Percentiles rank a stretch among this genome's conserved stretches.
These are phyloP conservation scores for Mesochorus sp. DNA, from an alignment of 2,888 invertebrate species.

Conservation along the genomic window DNA sequence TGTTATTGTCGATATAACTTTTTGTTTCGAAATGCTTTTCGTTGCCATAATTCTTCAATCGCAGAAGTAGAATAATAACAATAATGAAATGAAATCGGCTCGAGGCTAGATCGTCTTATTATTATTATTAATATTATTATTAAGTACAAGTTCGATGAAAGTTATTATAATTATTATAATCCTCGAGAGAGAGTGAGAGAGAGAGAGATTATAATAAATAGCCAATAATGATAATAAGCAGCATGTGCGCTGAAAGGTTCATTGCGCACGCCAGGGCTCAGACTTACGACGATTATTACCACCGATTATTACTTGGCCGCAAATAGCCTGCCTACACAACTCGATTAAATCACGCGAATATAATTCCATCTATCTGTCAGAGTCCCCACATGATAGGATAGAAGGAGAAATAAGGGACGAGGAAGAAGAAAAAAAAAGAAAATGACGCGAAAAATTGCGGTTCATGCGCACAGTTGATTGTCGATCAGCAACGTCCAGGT, in stretches of 20 bases:
- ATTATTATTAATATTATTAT: background rate
- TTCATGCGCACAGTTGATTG: constrained; percentile 58
- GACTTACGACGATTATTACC: constrained; percentile 52
- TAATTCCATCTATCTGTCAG: constrained; percentile 41
- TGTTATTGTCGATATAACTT: background rate
- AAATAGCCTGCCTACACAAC: constrained; percentile 47
- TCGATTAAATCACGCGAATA: constrained; percentile 55
- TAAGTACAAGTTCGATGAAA: background rate
- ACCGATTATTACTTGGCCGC: constrained; percentile 39
- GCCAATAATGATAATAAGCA: constrained; percentile 34
- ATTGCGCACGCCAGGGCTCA: constrained; percentile 17
- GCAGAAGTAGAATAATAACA: constrained; percentile 7
- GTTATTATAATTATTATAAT: constrained; percentile 45
- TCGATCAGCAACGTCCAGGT: constrained; percentile 61
- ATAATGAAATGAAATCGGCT: constrained; percentile 10
- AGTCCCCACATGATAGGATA: background rate
- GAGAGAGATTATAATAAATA: constrained; percentile 38
- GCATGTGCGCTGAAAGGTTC: constrained; percentile 32
- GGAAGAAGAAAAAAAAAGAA: background rate
- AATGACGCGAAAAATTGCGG: constrained; percentile 54
- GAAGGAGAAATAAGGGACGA: background rate
- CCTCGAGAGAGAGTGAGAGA: constrained; percentile 29
- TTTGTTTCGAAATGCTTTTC: background rate
- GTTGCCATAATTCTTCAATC: background rate
- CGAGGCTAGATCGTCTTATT: constrained; percentile 27